Evolutionary conservation across 2,113 vertebrate species (phyloP).

Genomic region (Prochilodus magdalenae): DNA sequence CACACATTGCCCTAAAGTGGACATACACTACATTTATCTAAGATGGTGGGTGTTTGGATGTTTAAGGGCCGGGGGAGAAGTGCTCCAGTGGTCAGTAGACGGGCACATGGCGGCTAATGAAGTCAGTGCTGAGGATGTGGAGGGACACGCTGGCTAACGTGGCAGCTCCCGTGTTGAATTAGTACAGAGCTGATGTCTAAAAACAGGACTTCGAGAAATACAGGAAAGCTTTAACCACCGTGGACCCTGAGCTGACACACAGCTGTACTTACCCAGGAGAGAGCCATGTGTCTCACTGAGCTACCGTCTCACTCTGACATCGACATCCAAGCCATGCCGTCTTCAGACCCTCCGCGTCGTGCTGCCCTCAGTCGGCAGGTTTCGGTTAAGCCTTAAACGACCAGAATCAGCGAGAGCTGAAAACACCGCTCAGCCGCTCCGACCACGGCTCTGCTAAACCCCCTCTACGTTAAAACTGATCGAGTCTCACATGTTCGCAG

Average conservation of each 20-base stretch:
- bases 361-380: not conserved
- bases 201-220: not conserved
- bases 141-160: not conserved
- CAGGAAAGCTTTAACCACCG: not conserved
- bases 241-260: not conserved
- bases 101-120: not conserved
- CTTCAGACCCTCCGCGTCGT: not conserved
- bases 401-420: too few relatives aligned
- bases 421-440: too few relatives aligned
- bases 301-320: not conserved
- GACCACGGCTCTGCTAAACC: too few relatives aligned
- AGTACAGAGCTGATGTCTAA: not conserved
- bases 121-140: not conserved
- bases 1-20: not conserved
- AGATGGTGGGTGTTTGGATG: not conserved
- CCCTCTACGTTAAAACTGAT: too few relatives aligned
- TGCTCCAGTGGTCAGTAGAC: not conserved
- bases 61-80: not conserved
- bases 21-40: not conserved
- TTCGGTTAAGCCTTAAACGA: not conserved
- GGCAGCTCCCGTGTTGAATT: not conserved
- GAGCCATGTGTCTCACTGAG: not conserved
- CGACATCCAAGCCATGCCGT: not conserved
- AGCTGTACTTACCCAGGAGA: not conserved
- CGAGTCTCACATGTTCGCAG: not conserved